These are phyloP conservation scores for Papilio machaon DNA, from an alignment of 1,140 invertebrate species.

Conservation along the genomic window DNA sequence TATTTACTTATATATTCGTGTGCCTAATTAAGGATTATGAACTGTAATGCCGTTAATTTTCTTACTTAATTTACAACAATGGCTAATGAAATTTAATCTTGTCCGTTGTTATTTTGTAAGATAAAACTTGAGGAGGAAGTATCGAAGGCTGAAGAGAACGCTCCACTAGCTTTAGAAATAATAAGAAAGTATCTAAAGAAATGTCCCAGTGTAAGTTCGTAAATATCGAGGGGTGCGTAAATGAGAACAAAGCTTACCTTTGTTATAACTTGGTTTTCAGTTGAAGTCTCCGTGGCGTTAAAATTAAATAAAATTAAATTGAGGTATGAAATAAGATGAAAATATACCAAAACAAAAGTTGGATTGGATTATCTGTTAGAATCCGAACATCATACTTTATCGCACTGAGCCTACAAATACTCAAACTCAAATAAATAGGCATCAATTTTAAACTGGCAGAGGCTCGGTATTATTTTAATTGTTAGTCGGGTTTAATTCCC, in stretches of 20 bases:
- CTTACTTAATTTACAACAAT: background rate
- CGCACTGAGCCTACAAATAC: background rate
- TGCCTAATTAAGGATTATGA: background rate
- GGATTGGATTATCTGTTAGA: background rate
- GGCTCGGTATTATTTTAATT: conserved; percentile 30
- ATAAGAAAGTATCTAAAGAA: background rate
- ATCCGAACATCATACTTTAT: background rate
- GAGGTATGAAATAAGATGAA: too few species aligned
- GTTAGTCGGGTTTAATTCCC: conserved; percentile 28
- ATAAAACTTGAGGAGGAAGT: background rate
- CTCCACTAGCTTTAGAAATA: background rate
- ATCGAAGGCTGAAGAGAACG: background rate
- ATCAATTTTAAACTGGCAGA: background rate
- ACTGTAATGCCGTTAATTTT: background rate
- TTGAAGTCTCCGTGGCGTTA: too few species aligned
- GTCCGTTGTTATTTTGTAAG: background rate
- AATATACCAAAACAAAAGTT: background rate
- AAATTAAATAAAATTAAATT: too few species aligned
- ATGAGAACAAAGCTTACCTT: background rate
- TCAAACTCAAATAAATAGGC: background rate
- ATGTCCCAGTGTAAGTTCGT: background rate
- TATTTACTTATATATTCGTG: background rate
- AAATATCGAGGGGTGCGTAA: background rate
- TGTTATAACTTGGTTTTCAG: background rate
- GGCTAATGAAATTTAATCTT: conserved; percentile 2